Evolutionary conservation across 2,797 vertebrate species (phyloP), one percentile per base, ranked within the genome.

Genomic region (Arrhamphus sclerolepis): DNA sequence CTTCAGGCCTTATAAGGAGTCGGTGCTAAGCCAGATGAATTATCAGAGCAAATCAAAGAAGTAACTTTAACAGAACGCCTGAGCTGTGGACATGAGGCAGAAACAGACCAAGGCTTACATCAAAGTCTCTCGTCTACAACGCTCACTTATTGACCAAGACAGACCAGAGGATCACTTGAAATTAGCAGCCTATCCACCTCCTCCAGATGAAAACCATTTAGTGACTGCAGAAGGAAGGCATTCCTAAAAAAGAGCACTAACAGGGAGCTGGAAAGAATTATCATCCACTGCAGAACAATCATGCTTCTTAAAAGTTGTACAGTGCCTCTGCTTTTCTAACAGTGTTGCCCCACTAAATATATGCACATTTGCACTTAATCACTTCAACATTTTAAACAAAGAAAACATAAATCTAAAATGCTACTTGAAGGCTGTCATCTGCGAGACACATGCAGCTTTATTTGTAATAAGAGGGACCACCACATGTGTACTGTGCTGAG

Each of bases 191-290:
- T 53, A 65, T 84, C 71, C 77, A 78, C 65, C 70, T 72, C 66
- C 66, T 66, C 86, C 90, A 92, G 87, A 89, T 91, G 89, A 89
- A 90, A 91, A 80, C 81, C 76, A 92, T 90, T 90, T 87, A 78
- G 78, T 65, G 76, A 76, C 65, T 78, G 57, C 70, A 81, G 69
- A 58, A 65, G 52, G 72, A 71, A 72, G 62, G 74, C 78, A 86
- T 85, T 87, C 82, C 80, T 81, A 70, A 68, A 64, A 46, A 44
- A 87, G 61, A 71, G 66, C 85, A 74, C 62, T 75, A 77, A 20
- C 42, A 58, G 61, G 47, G 66, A 85, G 70, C 81, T 91, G 89
- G 89, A 90, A 90, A 88, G 75, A 82, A 88, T 89, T 87, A 89
- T 72, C 65, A 56, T 80, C 65, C 58, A 58, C 55, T 40, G 56